phyloP scores from a whole-genome alignment of 2,113 vertebrate species.

The Scophthalmus maximus region DNA sequence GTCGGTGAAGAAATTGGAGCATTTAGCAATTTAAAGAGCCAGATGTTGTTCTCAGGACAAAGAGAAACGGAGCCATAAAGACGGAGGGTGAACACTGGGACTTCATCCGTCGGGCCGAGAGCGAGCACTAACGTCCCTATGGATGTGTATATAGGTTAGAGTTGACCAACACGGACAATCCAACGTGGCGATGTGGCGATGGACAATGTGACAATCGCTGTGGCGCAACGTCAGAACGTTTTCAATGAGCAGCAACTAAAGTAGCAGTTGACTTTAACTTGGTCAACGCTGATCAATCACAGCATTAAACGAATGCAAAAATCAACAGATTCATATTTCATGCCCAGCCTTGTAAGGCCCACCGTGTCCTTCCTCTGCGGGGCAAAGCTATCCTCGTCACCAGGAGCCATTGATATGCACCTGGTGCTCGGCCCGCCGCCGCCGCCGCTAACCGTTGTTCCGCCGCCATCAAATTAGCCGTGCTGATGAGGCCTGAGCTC shows the following conservation, averaged over 20 bases:
- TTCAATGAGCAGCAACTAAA: background rate
- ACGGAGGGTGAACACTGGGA: background rate
- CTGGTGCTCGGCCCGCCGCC: conserved; percentile 39
- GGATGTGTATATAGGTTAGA: background rate
- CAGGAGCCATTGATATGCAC: conserved; percentile 70
- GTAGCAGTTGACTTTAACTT: background rate
- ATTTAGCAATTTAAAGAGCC: conserved; percentile 10
- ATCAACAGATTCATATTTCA: no score
- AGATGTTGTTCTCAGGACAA: background rate
- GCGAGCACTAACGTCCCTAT: background rate
- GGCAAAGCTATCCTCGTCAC: conserved; percentile 23
- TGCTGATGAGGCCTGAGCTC: conserved; percentile 92
- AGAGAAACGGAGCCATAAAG: background rate
- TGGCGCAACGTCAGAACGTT: no score
- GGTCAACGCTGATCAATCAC: background rate
- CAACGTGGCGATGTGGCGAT: no score
- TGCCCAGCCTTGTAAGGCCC: no score
- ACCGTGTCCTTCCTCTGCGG: conserved; percentile 24
- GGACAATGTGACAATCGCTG: no score
- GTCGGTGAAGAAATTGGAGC: background rate
- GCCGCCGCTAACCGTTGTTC: conserved; percentile 87
- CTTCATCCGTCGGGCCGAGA: background rate
- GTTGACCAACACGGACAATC: background rate
- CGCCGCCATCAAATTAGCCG: conserved; percentile 96
- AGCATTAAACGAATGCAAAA: no score